Percentiles rank a stretch among this genome's conserved stretches.
Evolutionary conservation across 2,797 vertebrate genomes (phyloP).

Genomic region (Cryptoprocta ferox): DNA sequence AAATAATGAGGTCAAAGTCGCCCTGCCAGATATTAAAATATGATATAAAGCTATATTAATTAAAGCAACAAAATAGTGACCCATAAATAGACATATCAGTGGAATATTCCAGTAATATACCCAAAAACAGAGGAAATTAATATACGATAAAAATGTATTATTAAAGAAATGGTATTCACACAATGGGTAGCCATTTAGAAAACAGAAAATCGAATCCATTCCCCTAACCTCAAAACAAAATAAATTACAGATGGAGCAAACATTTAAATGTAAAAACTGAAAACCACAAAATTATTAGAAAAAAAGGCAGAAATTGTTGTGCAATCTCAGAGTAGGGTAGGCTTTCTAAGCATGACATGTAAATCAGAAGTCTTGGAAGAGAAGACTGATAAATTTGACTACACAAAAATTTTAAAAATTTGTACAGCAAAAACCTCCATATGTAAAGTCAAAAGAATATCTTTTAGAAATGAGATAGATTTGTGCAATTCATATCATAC

Average conservation of each 20-base stretch:
- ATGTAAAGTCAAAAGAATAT: conserved; percentile 4
- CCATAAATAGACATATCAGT: conserved; percentile 53
- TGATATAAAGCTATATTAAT: conserved; percentile 62
- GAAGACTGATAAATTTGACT: background rate
- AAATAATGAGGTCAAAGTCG: conserved; percentile 54
- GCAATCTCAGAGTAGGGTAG: background rate
- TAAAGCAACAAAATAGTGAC: conserved; percentile 57
- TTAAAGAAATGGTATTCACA: conserved; percentile 44
- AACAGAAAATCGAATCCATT: conserved; percentile 45
- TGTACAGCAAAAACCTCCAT: background rate
- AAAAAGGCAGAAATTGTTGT: conserved; percentile 58
- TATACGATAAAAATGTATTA: conserved; percentile 50
- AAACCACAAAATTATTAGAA: conserved; percentile 61
- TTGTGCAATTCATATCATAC: background rate
- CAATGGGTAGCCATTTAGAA: conserved; percentile 34
- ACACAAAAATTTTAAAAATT: background rate
- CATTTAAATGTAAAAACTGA: conserved; percentile 57
- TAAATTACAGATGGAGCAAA: conserved; percentile 70
- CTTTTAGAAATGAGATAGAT: background rate
- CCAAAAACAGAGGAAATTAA: conserved; percentile 55
- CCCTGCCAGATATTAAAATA: conserved; percentile 63
- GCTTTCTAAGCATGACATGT: conserved; percentile 8
- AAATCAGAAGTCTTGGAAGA: conserved; percentile 25
- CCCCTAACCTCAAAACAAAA: conserved; percentile 53
- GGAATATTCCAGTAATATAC: conserved; percentile 33